Conservation (phyloP, 2,888 invertebrate genomes). For the Eupithecia exiguata region DNA sequence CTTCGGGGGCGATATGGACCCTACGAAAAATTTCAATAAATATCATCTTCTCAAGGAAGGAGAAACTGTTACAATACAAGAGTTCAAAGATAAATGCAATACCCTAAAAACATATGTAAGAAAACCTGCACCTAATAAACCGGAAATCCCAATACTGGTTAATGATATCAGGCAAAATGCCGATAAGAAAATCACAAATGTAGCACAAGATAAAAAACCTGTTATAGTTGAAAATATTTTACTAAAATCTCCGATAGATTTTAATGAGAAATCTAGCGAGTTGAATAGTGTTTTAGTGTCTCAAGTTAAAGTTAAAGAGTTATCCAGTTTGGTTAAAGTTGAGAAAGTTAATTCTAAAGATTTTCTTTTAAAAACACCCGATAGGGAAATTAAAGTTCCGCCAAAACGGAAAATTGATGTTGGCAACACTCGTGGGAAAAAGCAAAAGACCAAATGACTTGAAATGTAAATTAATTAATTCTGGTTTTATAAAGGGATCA, state of each 20-base stretch:
- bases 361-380: not conserved
- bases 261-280: not conserved
- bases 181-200: not conserved
- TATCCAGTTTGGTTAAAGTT: not conserved
- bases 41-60: not conserved
- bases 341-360: not conserved
- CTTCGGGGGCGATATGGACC: not conserved
- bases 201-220: not conserved
- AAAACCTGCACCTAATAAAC: not conserved
- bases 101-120: not conserved
- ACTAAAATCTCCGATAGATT: not conserved
- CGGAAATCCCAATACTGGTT: not conserved
- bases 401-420: not conserved
- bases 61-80: not conserved
- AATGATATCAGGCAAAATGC: not conserved
- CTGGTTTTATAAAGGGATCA: not conserved
- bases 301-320: not conserved
- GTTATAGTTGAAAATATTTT: conserved; percentile 9
- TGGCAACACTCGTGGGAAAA: not conserved
- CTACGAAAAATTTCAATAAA: not conserved
- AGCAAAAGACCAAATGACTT: not conserved
- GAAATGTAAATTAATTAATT: not conserved
- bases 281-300: not conserved
- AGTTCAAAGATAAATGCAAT: not conserved
- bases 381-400: not conserved